phyloP scores from a whole-genome alignment of 1,140 invertebrate species.

The Limonius californicus region DNA sequence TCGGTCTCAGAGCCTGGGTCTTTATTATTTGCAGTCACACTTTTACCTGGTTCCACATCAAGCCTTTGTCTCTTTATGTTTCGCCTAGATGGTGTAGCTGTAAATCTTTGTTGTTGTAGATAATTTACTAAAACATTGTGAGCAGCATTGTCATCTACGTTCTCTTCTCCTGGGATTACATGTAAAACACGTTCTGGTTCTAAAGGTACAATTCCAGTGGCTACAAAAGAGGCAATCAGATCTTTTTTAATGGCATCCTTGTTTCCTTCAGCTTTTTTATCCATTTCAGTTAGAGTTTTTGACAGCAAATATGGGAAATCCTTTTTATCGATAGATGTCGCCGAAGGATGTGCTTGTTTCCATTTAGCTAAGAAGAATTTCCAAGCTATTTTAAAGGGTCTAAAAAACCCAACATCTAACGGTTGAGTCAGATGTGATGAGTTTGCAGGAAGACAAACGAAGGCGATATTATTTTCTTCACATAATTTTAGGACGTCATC shows the following conservation, averaged over 20 bases:
- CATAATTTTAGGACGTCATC: no score
- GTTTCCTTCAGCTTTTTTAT: conserved; percentile 5
- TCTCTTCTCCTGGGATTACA: background rate
- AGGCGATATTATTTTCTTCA: no score
- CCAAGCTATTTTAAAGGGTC: background rate
- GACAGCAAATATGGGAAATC: conserved; percentile 16
- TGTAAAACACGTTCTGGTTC: background rate
- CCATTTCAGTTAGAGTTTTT: conserved; percentile 13
- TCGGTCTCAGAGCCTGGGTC: background rate
- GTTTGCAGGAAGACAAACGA: background rate
- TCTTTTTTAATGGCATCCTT: background rate
- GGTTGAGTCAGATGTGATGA: background rate
- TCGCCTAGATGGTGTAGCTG: background rate
- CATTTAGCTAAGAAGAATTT: background rate
- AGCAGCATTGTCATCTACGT: background rate
- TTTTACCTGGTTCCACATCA: background rate
- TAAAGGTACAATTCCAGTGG: background rate
- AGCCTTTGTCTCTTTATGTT: background rate
- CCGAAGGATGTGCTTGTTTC: background rate
- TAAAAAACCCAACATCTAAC: no score
- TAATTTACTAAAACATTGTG: background rate
- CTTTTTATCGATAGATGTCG: conserved; percentile 8
- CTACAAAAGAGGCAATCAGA: background rate
- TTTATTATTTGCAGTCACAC: background rate
- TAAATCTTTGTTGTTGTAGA: background rate